Conservation (phyloP, 2,888 invertebrate genomes). For the Holacanthella duospinosa region DNA sequence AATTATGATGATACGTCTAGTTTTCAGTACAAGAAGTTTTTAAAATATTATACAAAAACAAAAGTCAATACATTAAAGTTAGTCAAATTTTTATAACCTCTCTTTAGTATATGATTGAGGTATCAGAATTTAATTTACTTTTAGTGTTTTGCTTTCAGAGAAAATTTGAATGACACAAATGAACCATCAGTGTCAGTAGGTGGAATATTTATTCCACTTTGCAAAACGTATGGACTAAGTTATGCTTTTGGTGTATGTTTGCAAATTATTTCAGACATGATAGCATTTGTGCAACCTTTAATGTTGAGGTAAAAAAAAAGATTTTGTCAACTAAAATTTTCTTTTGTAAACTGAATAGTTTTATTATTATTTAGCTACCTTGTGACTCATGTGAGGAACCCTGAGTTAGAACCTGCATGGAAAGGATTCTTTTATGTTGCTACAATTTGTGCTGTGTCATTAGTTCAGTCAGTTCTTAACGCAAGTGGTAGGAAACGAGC, state of each 20-base stretch:
- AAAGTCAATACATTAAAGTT: no score
- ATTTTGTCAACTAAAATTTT: background rate
- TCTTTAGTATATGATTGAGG: no score
- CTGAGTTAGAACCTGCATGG: background rate
- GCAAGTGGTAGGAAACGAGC: background rate
- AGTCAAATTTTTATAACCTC: no score
- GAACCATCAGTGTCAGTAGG: no score
- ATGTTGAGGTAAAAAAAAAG: constrained; percentile 16
- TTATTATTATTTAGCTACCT: background rate
- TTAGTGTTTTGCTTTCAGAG: no score
- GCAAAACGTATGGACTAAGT: no score
- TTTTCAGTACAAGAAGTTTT: background rate
- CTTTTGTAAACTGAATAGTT: background rate
- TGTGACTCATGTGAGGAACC: constrained; percentile 10
- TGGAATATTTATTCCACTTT: no score
- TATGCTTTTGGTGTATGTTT: no score
- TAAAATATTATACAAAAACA: background rate
- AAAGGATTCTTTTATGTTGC: background rate
- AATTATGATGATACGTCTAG: constrained; percentile 33
- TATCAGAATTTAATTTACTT: no score
- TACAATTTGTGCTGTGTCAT: background rate
- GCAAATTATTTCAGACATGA: background rate
- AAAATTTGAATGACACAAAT: no score
- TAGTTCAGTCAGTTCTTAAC: background rate
- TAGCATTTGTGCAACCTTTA: background rate